Evolutionary conservation across 2,113 vertebrate genomes (phyloP).

Genomic region (Chaetura pelagica): DNA sequence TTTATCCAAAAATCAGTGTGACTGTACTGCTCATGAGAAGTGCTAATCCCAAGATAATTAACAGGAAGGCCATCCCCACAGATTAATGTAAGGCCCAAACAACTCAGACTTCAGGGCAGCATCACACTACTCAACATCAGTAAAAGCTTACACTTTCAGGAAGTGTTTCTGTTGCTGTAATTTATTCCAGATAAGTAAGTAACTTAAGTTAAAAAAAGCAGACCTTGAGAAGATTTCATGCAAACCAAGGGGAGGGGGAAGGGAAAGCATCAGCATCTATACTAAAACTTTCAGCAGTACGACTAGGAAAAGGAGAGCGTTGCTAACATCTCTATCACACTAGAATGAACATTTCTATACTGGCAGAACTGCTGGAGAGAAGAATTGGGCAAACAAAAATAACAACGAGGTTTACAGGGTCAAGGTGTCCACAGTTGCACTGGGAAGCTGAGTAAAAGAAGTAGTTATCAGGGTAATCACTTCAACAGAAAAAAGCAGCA

Average conservation of each 20-base stretch:
- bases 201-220: not conserved
- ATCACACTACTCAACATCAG: not conserved
- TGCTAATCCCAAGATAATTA: not conserved
- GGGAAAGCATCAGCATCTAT: not conserved
- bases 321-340: not conserved
- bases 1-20: not conserved
- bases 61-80: not conserved
- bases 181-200: not conserved
- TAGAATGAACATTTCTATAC: accelerated
- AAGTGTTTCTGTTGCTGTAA: not conserved
- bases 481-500: not conserved
- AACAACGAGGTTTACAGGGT: not conserved
- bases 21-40: not conserved
- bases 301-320: not conserved
- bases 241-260: not conserved
- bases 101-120: not conserved
- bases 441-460: not conserved
- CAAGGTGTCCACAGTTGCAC: not conserved
- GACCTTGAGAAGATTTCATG: not conserved
- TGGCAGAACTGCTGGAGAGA: not conserved
- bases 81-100: not conserved
- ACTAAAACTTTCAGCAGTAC: not conserved
- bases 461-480: not conserved
- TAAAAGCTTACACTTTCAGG: not conserved
- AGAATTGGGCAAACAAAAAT: not conserved